Percentiles rank a stretch among this genome's conserved stretches.
Evolutionary conservation across 2,888 invertebrate genomes (phyloP).

Genomic region (Chymomyza procnemis): DNA sequence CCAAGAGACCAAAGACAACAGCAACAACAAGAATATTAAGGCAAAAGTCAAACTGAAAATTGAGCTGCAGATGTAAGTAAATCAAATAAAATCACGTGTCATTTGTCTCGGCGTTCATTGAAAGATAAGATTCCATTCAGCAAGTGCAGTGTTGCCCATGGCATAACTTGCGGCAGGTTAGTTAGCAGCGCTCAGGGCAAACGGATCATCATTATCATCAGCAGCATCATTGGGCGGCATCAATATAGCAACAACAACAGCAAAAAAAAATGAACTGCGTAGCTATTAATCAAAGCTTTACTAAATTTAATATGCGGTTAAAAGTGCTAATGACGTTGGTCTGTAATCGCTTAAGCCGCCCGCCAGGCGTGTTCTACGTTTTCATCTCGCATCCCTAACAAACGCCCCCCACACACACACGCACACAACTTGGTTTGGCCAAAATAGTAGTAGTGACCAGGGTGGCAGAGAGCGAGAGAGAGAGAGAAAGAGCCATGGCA

Average conservation of each 20-base stretch:
- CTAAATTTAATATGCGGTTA: slow-evolving; percentile 73
- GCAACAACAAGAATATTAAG: slow-evolving; percentile 25
- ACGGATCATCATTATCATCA: slow-evolving; percentile 10
- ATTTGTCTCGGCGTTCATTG: slow-evolving; percentile 67
- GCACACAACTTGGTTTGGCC: slow-evolving; percentile 14
- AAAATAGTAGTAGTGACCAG: slow-evolving; percentile 3
- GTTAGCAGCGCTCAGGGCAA: slow-evolving; percentile 19
- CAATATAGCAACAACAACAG: slow-evolving; percentile 16
- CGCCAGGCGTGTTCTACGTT: slow-evolving; percentile 20
- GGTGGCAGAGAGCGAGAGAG: slow-evolving; percentile 1
- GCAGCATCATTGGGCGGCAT: slow-evolving; percentile 13
- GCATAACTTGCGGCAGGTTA: slow-evolving; percentile 49
- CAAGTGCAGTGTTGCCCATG: slow-evolving; percentile 22
- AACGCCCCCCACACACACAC: slow-evolving; percentile 38
- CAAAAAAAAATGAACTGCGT: slow-evolving; percentile 37
- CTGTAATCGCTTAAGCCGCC: slow-evolving; percentile 54
- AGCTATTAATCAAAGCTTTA: slow-evolving; percentile 63
- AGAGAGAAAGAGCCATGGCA: slow-evolving; percentile 41
- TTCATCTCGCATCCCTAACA: slow-evolving; percentile 14
- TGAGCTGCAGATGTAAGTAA: slow-evolving; percentile 74
- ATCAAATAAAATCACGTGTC: slow-evolving; percentile 74
- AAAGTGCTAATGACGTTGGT: slow-evolving; percentile 73
- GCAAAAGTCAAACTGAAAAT: slow-evolving; percentile 69
- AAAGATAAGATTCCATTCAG: slow-evolving; percentile 58
- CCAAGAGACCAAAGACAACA: slow-evolving; percentile 29